Evolutionary conservation across 2,797 vertebrate genomes (phyloP).

Genomic region (Sylvilagus floridanus): DNA sequence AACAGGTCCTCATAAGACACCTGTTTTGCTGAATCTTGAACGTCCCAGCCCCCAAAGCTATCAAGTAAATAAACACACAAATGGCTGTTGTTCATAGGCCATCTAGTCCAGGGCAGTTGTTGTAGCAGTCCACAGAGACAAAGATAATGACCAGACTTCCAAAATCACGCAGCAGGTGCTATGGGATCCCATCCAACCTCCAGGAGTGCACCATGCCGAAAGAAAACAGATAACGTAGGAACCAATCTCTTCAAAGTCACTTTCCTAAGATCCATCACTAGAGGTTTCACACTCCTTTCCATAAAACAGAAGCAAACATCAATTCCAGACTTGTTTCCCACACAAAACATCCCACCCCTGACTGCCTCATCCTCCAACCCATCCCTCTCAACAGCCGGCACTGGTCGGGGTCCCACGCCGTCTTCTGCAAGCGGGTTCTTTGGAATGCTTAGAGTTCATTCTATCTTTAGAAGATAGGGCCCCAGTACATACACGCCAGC

Average conservation of each 20-base stretch:
- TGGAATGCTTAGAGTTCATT: neutral
- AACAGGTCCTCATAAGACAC: neutral
- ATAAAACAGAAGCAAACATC: slow-evolving; percentile 8
- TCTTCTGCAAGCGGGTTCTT: neutral
- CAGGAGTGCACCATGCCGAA: neutral
- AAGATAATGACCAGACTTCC: neutral
- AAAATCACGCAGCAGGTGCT: neutral
- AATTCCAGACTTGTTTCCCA: neutral
- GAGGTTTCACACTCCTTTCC: neutral
- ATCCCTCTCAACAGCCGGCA: neutral
- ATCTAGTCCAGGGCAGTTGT: neutral
- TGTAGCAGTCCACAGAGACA: neutral
- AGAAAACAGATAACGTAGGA: neutral
- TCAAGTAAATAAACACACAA: no score
- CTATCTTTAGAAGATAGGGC: neutral
- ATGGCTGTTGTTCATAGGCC: neutral
- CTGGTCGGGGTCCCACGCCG: neutral
- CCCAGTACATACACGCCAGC: neutral
- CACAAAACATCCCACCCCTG: neutral
- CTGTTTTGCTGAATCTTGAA: neutral
- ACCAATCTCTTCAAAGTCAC: neutral
- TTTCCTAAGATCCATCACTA: neutral
- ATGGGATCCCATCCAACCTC: neutral
- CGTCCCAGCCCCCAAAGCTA: neutral
- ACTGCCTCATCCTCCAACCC: neutral